These are phyloP conservation scores for Phenacoccus solenopsis DNA, from an alignment of 1,140 invertebrate species.

Conservation along the genomic window DNA sequence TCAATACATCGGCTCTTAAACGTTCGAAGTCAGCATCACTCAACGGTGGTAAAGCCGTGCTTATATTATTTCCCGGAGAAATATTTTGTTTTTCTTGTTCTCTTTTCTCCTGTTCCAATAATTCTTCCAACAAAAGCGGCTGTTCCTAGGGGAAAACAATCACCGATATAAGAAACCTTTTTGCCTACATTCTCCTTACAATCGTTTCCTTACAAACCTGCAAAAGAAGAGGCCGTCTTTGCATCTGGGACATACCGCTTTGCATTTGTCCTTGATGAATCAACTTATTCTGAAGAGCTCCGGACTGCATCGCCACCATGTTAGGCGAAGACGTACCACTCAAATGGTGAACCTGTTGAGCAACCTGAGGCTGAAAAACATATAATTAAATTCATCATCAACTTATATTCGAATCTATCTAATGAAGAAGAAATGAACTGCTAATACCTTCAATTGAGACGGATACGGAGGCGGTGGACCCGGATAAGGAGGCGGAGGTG, in stretches of 20 bases:
- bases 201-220: background rate
- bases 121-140: constrained; percentile 76
- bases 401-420: background rate
- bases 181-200: background rate
- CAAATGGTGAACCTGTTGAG: background rate
- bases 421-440: background rate
- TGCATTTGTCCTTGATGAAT: background rate
- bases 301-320: background rate
- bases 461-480: constrained; percentile 29
- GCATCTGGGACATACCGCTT: background rate
- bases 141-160: constrained; percentile 60
- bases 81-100: constrained; percentile 59
- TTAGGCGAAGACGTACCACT: background rate
- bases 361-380: background rate
- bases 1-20: constrained; percentile 51
- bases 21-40: constrained; percentile 61
- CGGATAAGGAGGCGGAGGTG: constrained; percentile 50
- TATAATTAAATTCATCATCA: background rate
- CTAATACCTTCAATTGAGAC: background rate
- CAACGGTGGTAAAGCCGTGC: constrained; percentile 37
- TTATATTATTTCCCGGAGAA: constrained; percentile 31
- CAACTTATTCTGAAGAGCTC: background rate
- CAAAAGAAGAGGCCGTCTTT: background rate
- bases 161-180: no score
- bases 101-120: constrained; percentile 82